These are phyloP conservation scores for Nasonia vitripennis DNA, from an alignment of 1,140 invertebrate genomes.

Conservation along the genomic window DNA sequence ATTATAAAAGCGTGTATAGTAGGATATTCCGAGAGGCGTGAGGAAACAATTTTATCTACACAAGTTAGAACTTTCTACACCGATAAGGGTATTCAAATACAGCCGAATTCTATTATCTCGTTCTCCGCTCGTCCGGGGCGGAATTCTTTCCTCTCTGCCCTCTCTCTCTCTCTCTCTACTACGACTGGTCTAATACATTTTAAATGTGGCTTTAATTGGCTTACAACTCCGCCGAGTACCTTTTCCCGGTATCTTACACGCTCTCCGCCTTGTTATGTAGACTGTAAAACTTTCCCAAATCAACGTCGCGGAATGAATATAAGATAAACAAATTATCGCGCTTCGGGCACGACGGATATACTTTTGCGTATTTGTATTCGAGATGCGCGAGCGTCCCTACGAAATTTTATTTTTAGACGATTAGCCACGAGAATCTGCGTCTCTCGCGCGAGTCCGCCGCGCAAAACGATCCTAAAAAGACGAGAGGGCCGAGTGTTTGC, in stretches of 20 bases:
- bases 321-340: not conserved
- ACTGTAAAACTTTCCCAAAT: not conserved
- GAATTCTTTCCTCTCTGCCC: not conserved
- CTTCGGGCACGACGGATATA: not conserved
- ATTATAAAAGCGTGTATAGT: not conserved
- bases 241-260: not conserved
- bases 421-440: not conserved
- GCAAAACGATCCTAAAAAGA: not conserved
- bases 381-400: not conserved
- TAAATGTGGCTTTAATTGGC: slow-evolving; percentile 26
- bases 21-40: not conserved
- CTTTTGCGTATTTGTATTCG: not conserved
- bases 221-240: not conserved
- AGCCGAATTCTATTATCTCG: not conserved
- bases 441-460: not conserved
- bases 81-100: slow-evolving; percentile 1
- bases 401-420: not conserved
- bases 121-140: not conserved
- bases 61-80: not conserved
- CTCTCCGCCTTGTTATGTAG: not conserved
- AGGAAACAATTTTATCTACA: not conserved
- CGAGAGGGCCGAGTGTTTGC: not conserved
- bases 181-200: slow-evolving; percentile 1
- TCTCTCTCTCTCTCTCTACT: too few species aligned
- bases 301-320: not conserved